Evolutionary conservation across 92 coral and sea anemone species (phyloP).

Genomic region (Porites cylindrica): DNA sequence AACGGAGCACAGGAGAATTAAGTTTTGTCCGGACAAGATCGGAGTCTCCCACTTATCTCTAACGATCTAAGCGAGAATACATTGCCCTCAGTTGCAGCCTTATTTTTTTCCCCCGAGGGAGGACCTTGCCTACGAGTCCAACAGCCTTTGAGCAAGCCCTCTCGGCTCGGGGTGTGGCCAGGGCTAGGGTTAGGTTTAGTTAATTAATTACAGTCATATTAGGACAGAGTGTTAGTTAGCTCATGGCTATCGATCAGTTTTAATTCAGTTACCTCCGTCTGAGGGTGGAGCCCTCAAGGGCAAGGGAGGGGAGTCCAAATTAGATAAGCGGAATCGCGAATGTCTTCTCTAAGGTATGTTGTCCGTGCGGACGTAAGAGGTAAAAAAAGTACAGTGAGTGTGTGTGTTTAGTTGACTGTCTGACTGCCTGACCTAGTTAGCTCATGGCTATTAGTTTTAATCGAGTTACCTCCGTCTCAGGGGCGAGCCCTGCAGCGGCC

Average conservation of each 20-base stretch:
- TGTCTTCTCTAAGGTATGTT: neutral
- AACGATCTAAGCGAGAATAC: too few species aligned
- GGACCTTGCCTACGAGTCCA: too few species aligned
- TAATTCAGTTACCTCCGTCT: constrained; percentile 62
- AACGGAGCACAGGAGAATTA: too few species aligned
- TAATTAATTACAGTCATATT: too few species aligned
- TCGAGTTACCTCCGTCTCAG: constrained; percentile 73
- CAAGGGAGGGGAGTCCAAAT: too few species aligned
- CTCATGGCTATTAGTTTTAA: neutral
- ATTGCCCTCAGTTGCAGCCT: too few species aligned
- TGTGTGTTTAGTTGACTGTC: neutral
- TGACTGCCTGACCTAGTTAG: neutral
- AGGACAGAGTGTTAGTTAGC: neutral
- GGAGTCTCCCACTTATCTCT: too few species aligned
- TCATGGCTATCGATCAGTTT: neutral
- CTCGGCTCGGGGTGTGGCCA: too few species aligned
- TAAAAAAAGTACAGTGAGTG: neutral
- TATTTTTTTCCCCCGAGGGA: too few species aligned
- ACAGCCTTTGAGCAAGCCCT: too few species aligned
- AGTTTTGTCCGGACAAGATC: too few species aligned
- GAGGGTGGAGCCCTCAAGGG: constrained; percentile 87
- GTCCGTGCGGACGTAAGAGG: neutral
- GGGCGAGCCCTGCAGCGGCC: constrained; percentile 96
- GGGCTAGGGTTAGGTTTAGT: too few species aligned
- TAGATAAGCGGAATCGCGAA: neutral